Evolutionary conservation across 2,797 vertebrate species (phyloP), one percentile per base, ranked within the genome.

Genomic region (Coluber constrictor): DNA sequence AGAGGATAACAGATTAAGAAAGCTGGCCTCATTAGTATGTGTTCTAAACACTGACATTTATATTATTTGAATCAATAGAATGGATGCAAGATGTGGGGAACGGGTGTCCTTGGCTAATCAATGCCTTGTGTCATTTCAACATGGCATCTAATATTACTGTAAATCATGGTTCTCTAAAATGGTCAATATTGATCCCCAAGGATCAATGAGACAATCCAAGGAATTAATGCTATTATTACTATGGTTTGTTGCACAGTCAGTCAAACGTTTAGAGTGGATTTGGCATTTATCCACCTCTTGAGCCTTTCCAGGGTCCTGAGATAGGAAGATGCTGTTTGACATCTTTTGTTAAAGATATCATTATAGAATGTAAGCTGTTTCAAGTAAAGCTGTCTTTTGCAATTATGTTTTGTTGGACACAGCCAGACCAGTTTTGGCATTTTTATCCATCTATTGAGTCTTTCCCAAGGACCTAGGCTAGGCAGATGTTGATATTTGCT

Each of bases 1-100:
- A 37, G 70, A 79, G 32, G 32, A 20, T 37, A 20, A 20, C 70
- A 9, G 70, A 43, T 37, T 74, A 20, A 8, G 32, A 37, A 37
- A 74, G 70, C 16, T 37, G 32, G 70, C 32, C 66, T 57, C 32
- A 55, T 55, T 60, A 11, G 91, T 93, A 90, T 89, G 25, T 16
- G 5, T 23, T 92, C 92, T 61, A 79, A 79, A 79, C 18, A 37
- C 8, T 79, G 1, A 5, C 9, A 7, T 25, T 55, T 63, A 29
- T 25, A 60, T 89, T 15, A 92, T 89, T 94, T 94, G 91, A 93
- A 90, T 70, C 93, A 94, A 94, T 60, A 57, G 51, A 54, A 90
- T 54, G 13, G 61, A 55, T 20, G 74, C 63, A 74, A 23, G 63
- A 63, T n/a, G 89, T 83, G 32, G 10, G 90, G 91, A 93, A 74